phyloP scores from a whole-genome alignment of 2,888 invertebrate genomes.

The Lochmaea capreae region DNA sequence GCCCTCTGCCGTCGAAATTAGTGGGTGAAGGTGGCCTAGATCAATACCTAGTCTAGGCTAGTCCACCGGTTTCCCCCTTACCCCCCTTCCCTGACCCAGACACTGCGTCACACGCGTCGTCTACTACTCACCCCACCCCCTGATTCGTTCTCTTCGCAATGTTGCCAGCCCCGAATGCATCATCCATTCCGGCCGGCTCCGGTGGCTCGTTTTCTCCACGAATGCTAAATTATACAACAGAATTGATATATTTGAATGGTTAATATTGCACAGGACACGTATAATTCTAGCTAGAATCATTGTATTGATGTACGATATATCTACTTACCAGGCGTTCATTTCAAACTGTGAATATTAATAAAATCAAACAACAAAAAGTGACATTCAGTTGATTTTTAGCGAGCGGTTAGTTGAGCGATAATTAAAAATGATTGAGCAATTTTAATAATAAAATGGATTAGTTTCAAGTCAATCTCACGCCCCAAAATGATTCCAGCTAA shows the following conservation, averaged over 20 bases:
- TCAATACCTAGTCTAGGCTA: conserved; percentile 66
- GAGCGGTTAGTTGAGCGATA: too few species aligned
- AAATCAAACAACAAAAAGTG: not conserved
- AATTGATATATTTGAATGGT: conserved; percentile 43
- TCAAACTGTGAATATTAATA: not conserved
- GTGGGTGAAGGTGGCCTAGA: conserved; percentile 66
- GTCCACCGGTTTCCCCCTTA: conserved; percentile 50
- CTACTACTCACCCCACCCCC: conserved; percentile 46
- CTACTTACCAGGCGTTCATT: not conserved
- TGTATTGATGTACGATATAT: conserved; percentile 3
- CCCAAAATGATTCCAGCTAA: too few species aligned
- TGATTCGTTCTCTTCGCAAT: conserved; percentile 38
- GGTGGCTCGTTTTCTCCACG: conserved; percentile 20
- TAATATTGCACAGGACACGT: conserved; percentile 31
- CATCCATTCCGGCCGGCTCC: conserved; percentile 28
- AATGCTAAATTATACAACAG: conserved; percentile 50
- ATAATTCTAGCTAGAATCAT: not conserved
- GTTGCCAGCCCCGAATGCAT: conserved; percentile 42
- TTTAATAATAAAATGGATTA: too few species aligned
- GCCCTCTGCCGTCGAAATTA: conserved; percentile 62
- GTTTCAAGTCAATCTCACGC: too few species aligned
- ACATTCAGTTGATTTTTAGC: not conserved
- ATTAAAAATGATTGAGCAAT: too few species aligned
- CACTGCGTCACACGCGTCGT: conserved; percentile 51
- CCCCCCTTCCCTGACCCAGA: conserved; percentile 51